A percentile compares a stretch with the other conserved stretches of the same genome.
phyloP scores from a whole-genome alignment of 2,888 invertebrate species.

The Byasa hedistus region DNA sequence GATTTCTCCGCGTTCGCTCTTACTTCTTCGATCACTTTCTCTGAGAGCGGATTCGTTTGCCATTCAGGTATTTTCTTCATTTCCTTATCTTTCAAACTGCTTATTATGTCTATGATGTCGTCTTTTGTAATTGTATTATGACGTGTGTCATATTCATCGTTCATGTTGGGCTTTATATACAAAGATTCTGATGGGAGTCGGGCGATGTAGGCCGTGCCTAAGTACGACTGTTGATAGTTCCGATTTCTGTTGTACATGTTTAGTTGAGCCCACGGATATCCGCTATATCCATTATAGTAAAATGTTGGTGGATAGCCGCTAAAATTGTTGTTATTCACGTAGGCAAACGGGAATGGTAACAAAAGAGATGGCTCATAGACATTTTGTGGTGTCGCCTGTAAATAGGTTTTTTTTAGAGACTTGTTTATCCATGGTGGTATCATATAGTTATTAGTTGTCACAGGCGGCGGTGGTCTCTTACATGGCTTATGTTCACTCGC shows the following conservation, averaged over 20 bases:
- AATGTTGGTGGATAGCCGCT: slow-evolving; percentile 38
- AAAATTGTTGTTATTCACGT: slow-evolving; percentile 46
- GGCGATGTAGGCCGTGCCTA: slow-evolving; percentile 33
- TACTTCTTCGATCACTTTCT: slow-evolving; percentile 55
- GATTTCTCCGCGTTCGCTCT: slow-evolving; percentile 54
- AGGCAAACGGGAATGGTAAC: slow-evolving; percentile 57
- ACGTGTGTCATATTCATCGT: slow-evolving; percentile 35
- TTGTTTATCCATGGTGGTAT: slow-evolving; percentile 33
- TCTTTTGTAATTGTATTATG: slow-evolving; percentile 32
- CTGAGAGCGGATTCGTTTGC: slow-evolving; percentile 58
- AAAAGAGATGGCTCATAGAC: slow-evolving; percentile 42
- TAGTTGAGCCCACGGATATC: slow-evolving; percentile 43
- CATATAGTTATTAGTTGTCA: slow-evolving; percentile 24
- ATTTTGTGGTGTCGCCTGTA: slow-evolving; percentile 35
- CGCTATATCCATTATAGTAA: slow-evolving; percentile 30
- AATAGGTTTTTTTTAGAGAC: slow-evolving; percentile 33
- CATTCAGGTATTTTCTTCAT: slow-evolving; percentile 44
- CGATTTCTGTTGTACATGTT: slow-evolving; percentile 39
- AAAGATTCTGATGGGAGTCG: slow-evolving; percentile 36
- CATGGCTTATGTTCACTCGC: slow-evolving; percentile 31
- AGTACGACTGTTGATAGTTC: slow-evolving; percentile 38
- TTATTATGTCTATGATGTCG: slow-evolving; percentile 28
- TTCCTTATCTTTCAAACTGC: slow-evolving; percentile 30
- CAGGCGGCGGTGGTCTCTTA: slow-evolving; percentile 23
- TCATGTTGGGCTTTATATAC: slow-evolving; percentile 39